phyloP scores from a whole-genome alignment of 1,140 invertebrate genomes.

The Aleiodes sp. region DNA sequence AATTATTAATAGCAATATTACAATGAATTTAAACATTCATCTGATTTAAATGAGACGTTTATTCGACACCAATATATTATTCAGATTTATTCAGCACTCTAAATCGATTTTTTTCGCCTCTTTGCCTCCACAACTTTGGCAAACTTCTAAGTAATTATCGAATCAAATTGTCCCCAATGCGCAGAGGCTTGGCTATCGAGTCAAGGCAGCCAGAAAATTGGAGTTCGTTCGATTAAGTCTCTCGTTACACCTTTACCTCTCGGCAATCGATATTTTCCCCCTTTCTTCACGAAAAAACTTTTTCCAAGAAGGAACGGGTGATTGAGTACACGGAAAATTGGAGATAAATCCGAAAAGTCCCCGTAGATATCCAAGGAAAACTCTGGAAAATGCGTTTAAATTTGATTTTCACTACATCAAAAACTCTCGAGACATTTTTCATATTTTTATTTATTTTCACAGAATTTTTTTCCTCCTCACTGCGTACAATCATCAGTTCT shows the following conservation, averaged over 20 bases:
- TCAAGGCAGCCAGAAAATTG: slow-evolving; percentile 63
- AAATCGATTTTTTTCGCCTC: not conserved
- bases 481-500: no score
- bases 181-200: slow-evolving; percentile 35
- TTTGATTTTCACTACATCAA: not conserved
- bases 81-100: not conserved
- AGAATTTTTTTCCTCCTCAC: no score
- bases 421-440: no score
- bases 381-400: slow-evolving; percentile 1
- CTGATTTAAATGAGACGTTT: not conserved
- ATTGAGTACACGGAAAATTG: slow-evolving; percentile 29
- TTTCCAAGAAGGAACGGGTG: slow-evolving; percentile 30
- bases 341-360: not conserved
- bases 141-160: slow-evolving; percentile 63
- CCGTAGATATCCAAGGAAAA: slow-evolving; percentile 9
- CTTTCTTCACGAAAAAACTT: slow-evolving; percentile 5
- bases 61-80: not conserved
- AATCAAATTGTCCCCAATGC: slow-evolving; percentile 39
- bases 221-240: slow-evolving; percentile 51
- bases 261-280: slow-evolving; percentile 23
- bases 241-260: slow-evolving; percentile 23
- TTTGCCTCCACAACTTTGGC: slow-evolving; percentile 24
- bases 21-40: not conserved
- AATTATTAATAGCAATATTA: not conserved
- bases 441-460: no score